Evolutionary conservation across 2,113 vertebrate species (phyloP).

Genomic region (Pygoscelis adeliae): DNA sequence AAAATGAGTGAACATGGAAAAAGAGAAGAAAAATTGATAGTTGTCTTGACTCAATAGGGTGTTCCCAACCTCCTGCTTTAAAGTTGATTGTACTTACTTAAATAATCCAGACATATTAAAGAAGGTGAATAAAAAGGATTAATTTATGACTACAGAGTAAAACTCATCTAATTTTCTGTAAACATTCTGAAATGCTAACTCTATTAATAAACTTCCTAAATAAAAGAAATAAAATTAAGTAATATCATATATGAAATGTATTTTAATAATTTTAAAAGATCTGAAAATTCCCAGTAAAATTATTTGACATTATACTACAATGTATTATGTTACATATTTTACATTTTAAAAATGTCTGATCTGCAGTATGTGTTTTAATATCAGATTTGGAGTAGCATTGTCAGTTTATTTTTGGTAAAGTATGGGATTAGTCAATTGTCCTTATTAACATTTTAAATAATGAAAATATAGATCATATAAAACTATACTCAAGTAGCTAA

Average conservation of each 20-base stretch:
- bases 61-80: neutral
- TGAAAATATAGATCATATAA: neutral
- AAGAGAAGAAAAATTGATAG: neutral
- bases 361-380: neutral
- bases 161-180: neutral
- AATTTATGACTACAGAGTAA: neutral
- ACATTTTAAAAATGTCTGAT: neutral
- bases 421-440: neutral
- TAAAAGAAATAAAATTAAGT: neutral
- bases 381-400: neutral
- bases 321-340: neutral
- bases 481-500: neutral
- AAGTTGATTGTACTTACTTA: neutral
- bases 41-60: neutral
- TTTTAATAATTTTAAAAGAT: neutral
- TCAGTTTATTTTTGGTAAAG: neutral
- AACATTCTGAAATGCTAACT: neutral
- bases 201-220: neutral
- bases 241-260: neutral
- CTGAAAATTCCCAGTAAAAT: neutral
- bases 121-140: neutral
- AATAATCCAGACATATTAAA: neutral
- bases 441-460: neutral
- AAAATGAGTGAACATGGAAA: neutral
- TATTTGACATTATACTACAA: neutral